These are phyloP conservation scores for Rousettus leschenaultii DNA, from an alignment of 2,113 vertebrate species.

Conservation along the genomic window DNA sequence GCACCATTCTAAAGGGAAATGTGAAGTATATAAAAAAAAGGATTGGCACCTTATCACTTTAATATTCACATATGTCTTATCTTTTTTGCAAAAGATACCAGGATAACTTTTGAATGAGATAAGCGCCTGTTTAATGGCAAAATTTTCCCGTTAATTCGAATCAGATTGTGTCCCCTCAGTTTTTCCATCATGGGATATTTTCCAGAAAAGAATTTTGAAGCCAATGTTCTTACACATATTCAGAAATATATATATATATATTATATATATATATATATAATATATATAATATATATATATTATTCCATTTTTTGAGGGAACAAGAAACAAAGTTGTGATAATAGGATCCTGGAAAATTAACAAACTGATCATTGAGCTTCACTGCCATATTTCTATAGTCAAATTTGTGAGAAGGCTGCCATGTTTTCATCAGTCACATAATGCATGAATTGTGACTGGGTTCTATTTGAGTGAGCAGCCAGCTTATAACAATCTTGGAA, in stretches of 20 bases:
- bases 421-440: neutral
- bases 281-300: no score
- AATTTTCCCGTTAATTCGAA: conserved; percentile 15
- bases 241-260: no score
- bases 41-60: neutral
- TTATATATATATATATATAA: no score
- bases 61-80: neutral
- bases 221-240: neutral
- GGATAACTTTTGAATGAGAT: neutral
- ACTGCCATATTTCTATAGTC: neutral
- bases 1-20: neutral
- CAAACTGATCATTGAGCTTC: neutral
- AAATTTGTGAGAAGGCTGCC: neutral
- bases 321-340: neutral
- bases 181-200: neutral
- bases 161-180: neutral
- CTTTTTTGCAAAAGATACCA: neutral
- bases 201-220: neutral
- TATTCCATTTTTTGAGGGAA: neutral
- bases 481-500: conserved; percentile 67
- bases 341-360: neutral
- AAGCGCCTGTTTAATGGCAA: neutral
- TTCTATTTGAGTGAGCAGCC: conserved; percentile 36
- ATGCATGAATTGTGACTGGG: neutral
- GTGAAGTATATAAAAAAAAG: neutral